A percentile compares a stretch with the other conserved stretches of the same genome.
These are phyloP conservation scores for Saccopteryx leptura DNA, from an alignment of 2,113 vertebrate species.

Conservation along the genomic window DNA sequence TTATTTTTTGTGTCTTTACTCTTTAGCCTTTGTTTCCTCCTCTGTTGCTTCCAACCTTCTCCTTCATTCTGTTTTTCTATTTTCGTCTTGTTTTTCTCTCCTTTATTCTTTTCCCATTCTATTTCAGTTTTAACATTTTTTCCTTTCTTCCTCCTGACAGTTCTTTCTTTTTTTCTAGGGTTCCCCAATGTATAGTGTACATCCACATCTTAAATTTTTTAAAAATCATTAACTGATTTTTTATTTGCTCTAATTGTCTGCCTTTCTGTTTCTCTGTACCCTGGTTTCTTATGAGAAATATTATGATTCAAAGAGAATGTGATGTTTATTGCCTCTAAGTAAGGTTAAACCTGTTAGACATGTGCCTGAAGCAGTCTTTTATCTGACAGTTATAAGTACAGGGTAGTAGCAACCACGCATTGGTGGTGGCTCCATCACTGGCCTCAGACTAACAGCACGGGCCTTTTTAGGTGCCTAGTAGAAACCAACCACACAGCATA, in stretches of 20 bases:
- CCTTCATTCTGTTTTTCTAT: neutral
- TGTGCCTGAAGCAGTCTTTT: neutral
- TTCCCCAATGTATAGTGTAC: neutral
- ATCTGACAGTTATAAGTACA: neutral
- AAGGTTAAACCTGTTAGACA: neutral
- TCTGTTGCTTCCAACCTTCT: neutral
- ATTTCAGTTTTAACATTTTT: neutral
- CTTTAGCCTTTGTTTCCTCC: neutral
- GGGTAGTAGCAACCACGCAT: rapidly evolving
- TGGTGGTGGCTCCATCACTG: neutral
- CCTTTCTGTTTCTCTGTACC: slow-evolving; percentile 5
- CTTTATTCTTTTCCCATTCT: neutral
- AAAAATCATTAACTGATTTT: neutral
- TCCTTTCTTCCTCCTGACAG: neutral
- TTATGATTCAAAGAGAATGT: neutral
- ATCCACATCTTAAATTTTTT: neutral
- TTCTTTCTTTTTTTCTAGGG: neutral
- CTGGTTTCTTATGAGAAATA: neutral
- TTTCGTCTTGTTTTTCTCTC: neutral
- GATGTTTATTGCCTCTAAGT: neutral
- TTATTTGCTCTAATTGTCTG: neutral
- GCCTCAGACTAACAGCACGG: neutral
- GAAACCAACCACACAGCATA: neutral
- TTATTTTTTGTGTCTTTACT: neutral
- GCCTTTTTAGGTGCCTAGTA: neutral